These are phyloP conservation scores for Euwallacea fornicatus DNA, from an alignment of 1,140 invertebrate species.

Conservation along the genomic window DNA sequence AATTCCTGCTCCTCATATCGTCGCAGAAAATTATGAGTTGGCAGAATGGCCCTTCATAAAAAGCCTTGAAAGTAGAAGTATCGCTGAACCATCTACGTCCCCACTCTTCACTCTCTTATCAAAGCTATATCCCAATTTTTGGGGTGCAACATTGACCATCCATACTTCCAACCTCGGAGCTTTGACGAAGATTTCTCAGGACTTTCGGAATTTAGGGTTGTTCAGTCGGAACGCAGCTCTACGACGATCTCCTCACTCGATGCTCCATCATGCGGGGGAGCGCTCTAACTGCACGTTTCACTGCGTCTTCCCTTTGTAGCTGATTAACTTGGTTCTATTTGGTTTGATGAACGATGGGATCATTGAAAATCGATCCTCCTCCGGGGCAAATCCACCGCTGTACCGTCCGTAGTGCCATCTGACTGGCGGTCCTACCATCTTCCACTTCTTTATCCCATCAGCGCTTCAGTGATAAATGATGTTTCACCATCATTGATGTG, in stretches of 20 bases:
- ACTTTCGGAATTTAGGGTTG: conserved; percentile 61
- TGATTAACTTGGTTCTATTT: conserved; percentile 61
- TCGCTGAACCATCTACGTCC: conserved; percentile 36
- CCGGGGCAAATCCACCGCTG: conserved; percentile 63
- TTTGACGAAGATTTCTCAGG: conserved; percentile 61
- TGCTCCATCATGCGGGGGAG: conserved; percentile 9
- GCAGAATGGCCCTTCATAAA: conserved; percentile 41
- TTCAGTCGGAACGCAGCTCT: conserved; percentile 65
- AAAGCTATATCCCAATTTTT: conserved; percentile 45
- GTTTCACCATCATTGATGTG: too few species aligned
- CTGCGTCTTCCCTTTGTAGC: conserved; percentile 62
- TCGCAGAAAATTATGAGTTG: background rate
- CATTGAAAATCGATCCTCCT: conserved; percentile 62
- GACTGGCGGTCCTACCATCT: conserved; percentile 47
- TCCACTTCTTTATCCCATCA: too few species aligned
- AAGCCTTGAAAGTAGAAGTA: conserved; percentile 41
- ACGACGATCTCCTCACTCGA: conserved; percentile 17
- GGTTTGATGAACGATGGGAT: conserved; percentile 62
- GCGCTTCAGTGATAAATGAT: too few species aligned
- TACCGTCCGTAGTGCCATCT: conserved; percentile 68
- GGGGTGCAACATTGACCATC: conserved; percentile 53
- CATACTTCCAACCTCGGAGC: conserved; percentile 62
- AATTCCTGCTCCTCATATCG: conserved; percentile 27
- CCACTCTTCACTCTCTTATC: conserved; percentile 5
- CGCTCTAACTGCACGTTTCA: conserved; percentile 59